Evolutionary conservation across 2,797 vertebrate species (phyloP), one percentile per base, ranked within the genome.

Genomic region (Sebastes itinus): DNA sequence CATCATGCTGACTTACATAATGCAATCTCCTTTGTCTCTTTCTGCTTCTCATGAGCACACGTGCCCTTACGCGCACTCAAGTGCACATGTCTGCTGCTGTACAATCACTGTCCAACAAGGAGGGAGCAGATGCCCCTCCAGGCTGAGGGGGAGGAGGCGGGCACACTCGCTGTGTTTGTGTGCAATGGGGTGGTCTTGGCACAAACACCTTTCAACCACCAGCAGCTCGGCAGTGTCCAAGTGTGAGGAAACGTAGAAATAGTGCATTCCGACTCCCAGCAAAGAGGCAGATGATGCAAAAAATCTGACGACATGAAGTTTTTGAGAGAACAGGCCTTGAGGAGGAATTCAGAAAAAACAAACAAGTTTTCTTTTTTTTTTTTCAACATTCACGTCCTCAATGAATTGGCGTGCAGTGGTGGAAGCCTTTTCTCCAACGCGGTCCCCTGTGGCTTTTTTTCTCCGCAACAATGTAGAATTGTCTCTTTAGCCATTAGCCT

Each of bases 401-500:
- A 30, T 77, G 77, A 76, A 77, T 52, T 77, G 67, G 68, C 73
- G 65, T 38, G 71, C 49, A 76, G 73, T 25, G 56, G 52, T 56
- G 20, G 60, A 67, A 75, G 75, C 20, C 38, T 89, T 64, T 68
- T 76, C 72, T 83, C 63, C 84, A 88, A 18, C 55, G 58, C 38
- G 52, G 85, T 89, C 85, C 77, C 71, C 72, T 74, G 83, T 83
- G 77, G 70, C 58, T 88, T 71, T 90, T 90, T 83, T 78, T 63
- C 77, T 89, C 81, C 77, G 59, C 71, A 87, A 89, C 83, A 87
- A 69, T 66, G 84, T 64, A 71, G 80, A 86, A 77, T 64, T 77
- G 81, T 90, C 88, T 90, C 82, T 65, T 86, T 76, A 89, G 78
- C 86, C 91, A 88, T 93, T 92, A 91, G 80, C 88, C 80, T 83